Evolutionary conservation across 2,113 vertebrate species (phyloP), one percentile per base, ranked within the genome.

Genomic region (Malurus elegans): DNA sequence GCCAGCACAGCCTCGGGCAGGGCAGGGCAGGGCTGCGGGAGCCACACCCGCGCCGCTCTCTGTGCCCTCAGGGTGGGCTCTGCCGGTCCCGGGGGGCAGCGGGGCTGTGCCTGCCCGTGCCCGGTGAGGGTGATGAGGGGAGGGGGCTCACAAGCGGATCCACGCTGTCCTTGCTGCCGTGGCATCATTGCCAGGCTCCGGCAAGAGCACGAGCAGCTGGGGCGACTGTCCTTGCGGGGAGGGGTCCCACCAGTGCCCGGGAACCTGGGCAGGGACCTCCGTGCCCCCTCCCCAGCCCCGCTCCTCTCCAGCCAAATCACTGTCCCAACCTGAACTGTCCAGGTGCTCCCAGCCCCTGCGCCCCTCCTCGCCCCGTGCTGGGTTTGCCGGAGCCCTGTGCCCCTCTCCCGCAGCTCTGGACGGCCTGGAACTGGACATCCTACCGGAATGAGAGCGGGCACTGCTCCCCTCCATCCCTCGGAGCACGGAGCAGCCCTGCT

Each of bases 281-380:
- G 14, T 54, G n/a, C 25, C 8, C 26, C 6, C 1, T 25, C 21
- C 50, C 25, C 29, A 57, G 3, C n/a, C 32, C 23, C 0, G 0
- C 38, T 53, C 38, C 15, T 10, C 50, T 53, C 36, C 75, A 42
- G 36, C 42, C 47, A 47, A 38, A 38, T 15, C 7, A 0, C 20
- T 12, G 26, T 34, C 47, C 45, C 48, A 51, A 4, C 10, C 38
- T 18, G 62, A 62, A 5, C 80, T 0, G 9, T 50, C 40, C 3
- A 2, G 38, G 18, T 25, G 28, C 21, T 40, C 47, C 72, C 73
- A 73, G 78, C 14, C 32, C 31, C 29, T 47, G 67, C 40, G 21
- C 31, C 51, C 40, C 38, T 66, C 40, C 38, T 53, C 0, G 0
- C 14, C 54, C 48, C 4, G 0, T 10, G n/a, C 17, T 1, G 1